Evolutionary conservation across 2,113 vertebrate species (phyloP), one percentile per base, ranked within the genome.

Genomic region (Indicator indicator): DNA sequence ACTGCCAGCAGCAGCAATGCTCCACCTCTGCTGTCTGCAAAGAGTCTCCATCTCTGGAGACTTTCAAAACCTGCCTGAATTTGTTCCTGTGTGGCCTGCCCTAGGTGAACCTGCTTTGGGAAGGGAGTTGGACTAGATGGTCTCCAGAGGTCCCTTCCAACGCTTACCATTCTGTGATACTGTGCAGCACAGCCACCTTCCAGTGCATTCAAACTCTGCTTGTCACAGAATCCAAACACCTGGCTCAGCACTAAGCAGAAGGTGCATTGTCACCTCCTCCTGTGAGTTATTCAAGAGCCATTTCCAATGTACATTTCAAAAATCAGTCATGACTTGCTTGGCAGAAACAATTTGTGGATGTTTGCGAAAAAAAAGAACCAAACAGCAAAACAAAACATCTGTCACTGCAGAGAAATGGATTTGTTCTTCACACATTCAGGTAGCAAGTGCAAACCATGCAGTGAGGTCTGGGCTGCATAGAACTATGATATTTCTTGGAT

Each of bases 281-380:
- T 27, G 16, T 1, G 2, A 0, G 0, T n/a, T 65, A 54, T 1
- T 4, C 12, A 48, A 64, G 15, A 3, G 15, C 5, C 0, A 42
- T 9, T 38, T 46, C 52, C 42, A 18, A 16, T 0, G 3, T 12
- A 20, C 28, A 8, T 86, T 73, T 54, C 62, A 38, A 73, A 46
- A 26, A 26, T 33, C 36, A 68, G 42, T 5, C n/a, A 10, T 0
- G 4, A 27, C 10, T 33, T 75, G 67, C 73, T 32, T 64, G 26
- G 38, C 27, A 55, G 44, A 74, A 74, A 23, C 23, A 20, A 40
- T 68, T 8, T 2, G 11, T 2, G 8, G 56, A 83, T 12, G 14
- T 10, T 60, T 36, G 36, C 7, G 54, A 38, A 46, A 36, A 40
- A 28, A 2, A 23, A 52, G 7, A 52, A 52, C 3, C 5, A 36